Conservation (phyloP, 2,113 vertebrate species). For the Daphoenositta chrysoptera region DNA sequence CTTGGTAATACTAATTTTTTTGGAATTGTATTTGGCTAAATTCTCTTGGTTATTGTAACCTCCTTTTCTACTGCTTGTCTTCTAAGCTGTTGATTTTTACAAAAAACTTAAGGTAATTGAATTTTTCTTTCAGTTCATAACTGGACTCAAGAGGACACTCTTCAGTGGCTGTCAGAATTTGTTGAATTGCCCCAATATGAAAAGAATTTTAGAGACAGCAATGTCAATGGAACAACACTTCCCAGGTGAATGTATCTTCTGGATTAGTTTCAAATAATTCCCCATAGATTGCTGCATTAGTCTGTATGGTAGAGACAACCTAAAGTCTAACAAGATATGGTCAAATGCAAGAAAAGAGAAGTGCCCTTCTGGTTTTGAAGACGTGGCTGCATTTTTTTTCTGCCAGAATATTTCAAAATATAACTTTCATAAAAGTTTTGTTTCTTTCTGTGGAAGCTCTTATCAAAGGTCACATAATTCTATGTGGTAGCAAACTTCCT, state of each 20-base stretch:
- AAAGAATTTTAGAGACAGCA: conserved; percentile 91
- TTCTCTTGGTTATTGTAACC: background rate
- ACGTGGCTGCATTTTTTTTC: background rate
- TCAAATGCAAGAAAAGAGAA: background rate
- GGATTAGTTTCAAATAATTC: background rate
- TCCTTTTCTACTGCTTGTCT: background rate
- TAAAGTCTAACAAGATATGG: background rate
- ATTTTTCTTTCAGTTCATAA: conserved; percentile 87
- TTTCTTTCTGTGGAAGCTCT: background rate
- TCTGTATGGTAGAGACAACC: background rate
- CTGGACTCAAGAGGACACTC: conserved; percentile 93
- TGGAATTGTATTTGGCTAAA: background rate
- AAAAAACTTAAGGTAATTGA: background rate
- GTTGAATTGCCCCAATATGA: conserved; percentile 98
- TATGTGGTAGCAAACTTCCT: background rate
- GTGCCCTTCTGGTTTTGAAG: background rate
- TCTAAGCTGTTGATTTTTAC: background rate
- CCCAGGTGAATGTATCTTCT: conserved; percentile 81
- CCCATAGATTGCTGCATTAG: background rate
- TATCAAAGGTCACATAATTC: background rate
- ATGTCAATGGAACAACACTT: conserved; percentile 91
- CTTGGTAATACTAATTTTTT: background rate
- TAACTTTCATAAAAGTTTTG: background rate
- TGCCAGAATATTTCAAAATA: background rate
- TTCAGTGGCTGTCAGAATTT: conserved; percentile 93